phyloP scores from a whole-genome alignment of 2,113 vertebrate genomes.

The Coreoperca whiteheadi region DNA sequence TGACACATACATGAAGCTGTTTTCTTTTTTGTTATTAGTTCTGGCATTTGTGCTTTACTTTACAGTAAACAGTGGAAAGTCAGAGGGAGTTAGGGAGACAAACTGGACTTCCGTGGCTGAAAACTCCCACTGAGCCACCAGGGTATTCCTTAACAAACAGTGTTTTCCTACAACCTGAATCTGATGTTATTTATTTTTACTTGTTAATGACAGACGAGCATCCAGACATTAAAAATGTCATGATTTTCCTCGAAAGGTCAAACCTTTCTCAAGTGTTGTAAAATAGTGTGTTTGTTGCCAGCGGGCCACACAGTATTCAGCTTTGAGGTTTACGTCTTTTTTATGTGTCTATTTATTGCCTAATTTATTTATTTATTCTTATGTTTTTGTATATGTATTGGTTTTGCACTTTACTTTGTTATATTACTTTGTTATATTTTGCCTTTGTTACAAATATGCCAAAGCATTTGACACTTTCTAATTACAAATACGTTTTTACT shows the following conservation, averaged over 20 bases:
- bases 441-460: slow-evolving; percentile 88
- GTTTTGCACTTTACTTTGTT: slow-evolving; percentile 85
- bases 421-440: slow-evolving; percentile 76
- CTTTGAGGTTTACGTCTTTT: slow-evolving; percentile 66
- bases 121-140: slow-evolving; percentile 45
- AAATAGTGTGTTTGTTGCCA: slow-evolving; percentile 71
- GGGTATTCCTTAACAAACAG: slow-evolving; percentile 44
- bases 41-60: slow-evolving; percentile 41
- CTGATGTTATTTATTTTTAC: slow-evolving; percentile 57
- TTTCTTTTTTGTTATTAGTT: slow-evolving; percentile 27
- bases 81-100: not conserved
- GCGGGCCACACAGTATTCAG: slow-evolving; percentile 73
- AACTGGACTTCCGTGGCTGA: slow-evolving; percentile 20
- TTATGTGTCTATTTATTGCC: slow-evolving; percentile 69
- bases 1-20: slow-evolving; percentile 6
- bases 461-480: slow-evolving; percentile 92
- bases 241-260: slow-evolving; percentile 76
- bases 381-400: slow-evolving; percentile 65
- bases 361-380: slow-evolving; percentile 66
- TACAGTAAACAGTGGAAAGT: slow-evolving; percentile 10
- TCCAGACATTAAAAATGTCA: slow-evolving; percentile 81
- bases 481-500: slow-evolving; percentile 73
- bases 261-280: slow-evolving; percentile 78
- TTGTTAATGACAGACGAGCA: slow-evolving; percentile 53
- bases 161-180: slow-evolving; percentile 59